phyloP scores from a whole-genome alignment of 2,888 invertebrate species.

The Keiferia lycopersicella region DNA sequence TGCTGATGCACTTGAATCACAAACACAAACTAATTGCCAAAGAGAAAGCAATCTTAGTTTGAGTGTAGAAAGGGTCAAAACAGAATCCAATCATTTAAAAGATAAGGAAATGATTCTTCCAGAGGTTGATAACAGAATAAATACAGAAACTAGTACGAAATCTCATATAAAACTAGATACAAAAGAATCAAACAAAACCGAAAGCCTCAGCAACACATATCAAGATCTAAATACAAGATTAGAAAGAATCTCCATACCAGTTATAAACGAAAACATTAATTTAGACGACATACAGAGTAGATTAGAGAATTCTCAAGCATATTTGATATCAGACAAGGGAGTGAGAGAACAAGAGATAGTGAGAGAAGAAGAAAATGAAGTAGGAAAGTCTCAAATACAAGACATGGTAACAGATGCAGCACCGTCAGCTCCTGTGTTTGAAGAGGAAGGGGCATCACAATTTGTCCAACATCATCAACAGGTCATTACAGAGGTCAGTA shows the following conservation, averaged over 20 bases:
- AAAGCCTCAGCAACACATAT: constrained; percentile 34
- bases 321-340: constrained; percentile 32
- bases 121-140: constrained; percentile 7
- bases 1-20: background rate
- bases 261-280: constrained; percentile 28
- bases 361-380: background rate
- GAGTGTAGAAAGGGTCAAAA: background rate
- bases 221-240: constrained; percentile 44
- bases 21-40: background rate
- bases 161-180: background rate
- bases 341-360: too few species aligned
- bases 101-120: background rate
- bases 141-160: background rate
- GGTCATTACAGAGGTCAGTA: constrained; percentile 30
- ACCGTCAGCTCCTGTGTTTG: constrained; percentile 66
- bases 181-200: background rate
- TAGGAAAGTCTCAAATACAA: constrained; percentile 20
- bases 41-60: too few species aligned
- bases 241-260: constrained; percentile 41
- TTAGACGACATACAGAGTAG: constrained; percentile 38
- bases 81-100: background rate
- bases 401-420: constrained; percentile 32
- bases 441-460: constrained; percentile 38
- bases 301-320: constrained; percentile 35
- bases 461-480: constrained; percentile 30